A percentile compares a stretch with the other conserved stretches of the same genome.
Conservation (phyloP, 2,113 vertebrate genomes). For the Lontra canadensis region DNA sequence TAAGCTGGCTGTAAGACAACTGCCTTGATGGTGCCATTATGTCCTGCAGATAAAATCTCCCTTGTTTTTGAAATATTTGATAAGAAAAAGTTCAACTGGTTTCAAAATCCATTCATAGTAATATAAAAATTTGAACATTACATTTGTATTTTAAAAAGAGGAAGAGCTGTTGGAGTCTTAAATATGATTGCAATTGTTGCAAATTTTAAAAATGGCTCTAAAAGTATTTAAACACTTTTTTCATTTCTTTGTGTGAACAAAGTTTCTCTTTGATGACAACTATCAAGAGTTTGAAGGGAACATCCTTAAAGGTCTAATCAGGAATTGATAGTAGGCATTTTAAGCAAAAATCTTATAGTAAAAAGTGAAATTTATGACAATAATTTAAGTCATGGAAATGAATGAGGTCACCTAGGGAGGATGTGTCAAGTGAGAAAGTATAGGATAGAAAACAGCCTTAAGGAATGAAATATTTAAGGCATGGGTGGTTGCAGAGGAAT, state of each 20-base stretch:
- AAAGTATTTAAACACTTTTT: not conserved
- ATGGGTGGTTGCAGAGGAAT: not conserved
- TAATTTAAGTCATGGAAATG: not conserved
- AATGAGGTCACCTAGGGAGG: not conserved
- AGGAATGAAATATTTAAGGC: not conserved
- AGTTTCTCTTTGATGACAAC: not conserved
- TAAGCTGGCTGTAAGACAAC: not conserved
- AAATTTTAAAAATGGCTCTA: conserved; percentile 25
- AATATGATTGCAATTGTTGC: not conserved
- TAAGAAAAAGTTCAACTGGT: not conserved
- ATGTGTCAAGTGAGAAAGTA: not conserved
- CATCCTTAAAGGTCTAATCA: not conserved
- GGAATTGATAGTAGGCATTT: not conserved
- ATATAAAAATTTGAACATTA: not conserved
- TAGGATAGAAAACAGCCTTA: not conserved
- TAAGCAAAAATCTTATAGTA: not conserved
- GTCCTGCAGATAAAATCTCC: not conserved
- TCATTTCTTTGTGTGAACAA: not conserved
- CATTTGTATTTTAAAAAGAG: not conserved
- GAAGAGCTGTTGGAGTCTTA: not conserved
- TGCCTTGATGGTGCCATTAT: not conserved
- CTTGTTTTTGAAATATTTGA: not conserved
- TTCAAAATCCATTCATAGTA: conserved; percentile 9
- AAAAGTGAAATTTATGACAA: not conserved
- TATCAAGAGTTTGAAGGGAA: conserved; percentile 5